phyloP scores from a whole-genome alignment of 2,113 vertebrate genomes.

The Lophochroa leadbeateri region DNA sequence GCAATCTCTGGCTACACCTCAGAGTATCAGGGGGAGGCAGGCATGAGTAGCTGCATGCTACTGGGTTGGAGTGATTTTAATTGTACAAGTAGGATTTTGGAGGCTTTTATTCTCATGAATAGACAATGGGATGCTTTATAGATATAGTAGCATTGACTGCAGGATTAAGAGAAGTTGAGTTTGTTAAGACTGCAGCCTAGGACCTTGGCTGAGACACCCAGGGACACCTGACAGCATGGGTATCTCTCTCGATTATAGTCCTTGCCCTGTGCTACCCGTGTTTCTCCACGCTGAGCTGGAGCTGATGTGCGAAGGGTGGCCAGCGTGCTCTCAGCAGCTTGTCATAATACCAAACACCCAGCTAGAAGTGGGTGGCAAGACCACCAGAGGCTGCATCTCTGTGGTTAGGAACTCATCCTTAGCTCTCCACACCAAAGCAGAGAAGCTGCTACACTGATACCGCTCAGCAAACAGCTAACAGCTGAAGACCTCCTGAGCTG shows the following conservation, averaged over 20 bases:
- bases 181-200: background rate
- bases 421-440: background rate
- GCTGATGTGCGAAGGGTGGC: background rate
- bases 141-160: background rate
- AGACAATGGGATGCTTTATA: background rate
- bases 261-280: background rate
- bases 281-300: background rate
- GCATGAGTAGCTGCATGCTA: background rate
- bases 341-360: background rate
- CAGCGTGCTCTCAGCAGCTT: background rate
- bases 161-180: background rate
- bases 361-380: background rate
- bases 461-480: fast-evolving
- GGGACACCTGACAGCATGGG: background rate
- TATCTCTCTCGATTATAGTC: background rate
- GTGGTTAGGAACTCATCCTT: background rate
- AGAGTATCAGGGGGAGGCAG: fast-evolving
- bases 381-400: background rate
- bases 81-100: background rate
- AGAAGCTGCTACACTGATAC: background rate
- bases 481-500: background rate
- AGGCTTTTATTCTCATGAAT: background rate
- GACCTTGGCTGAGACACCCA: background rate
- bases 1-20: background rate
- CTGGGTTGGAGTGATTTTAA: background rate